These are phyloP conservation scores for Passerculus sandwichensis DNA, from an alignment of 2,797 vertebrate species.

Conservation along the genomic window DNA sequence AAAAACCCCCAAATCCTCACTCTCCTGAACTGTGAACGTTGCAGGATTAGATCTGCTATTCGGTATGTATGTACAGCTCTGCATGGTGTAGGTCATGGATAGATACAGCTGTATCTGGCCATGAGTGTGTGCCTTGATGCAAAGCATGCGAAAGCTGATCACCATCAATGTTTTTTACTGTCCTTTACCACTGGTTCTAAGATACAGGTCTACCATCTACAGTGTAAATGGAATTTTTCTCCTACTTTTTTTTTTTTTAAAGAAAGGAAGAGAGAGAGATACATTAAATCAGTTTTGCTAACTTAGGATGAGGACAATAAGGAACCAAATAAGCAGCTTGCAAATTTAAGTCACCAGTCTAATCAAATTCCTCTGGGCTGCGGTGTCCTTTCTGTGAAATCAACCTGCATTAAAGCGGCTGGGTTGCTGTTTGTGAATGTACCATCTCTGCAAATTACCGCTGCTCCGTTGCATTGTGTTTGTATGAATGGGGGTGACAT, in stretches of 20 bases:
- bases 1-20: background rate
- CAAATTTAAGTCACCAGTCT: slow-evolving; percentile 42
- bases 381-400: slow-evolving; percentile 68
- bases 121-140: background rate
- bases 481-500: slow-evolving; percentile 83
- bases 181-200: background rate
- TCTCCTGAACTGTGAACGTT: background rate
- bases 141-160: background rate
- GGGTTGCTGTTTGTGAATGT: slow-evolving; percentile 76
- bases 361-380: slow-evolving; percentile 66
- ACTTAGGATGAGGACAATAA: background rate
- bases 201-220: background rate
- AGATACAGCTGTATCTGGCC: background rate
- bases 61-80: background rate
- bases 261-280: background rate
- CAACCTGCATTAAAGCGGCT: slow-evolving; percentile 55
- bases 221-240: background rate
- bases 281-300: background rate
- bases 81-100: background rate
- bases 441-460: slow-evolving; percentile 71
- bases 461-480: slow-evolving; percentile 73
- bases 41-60: background rate
- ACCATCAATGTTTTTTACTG: background rate
- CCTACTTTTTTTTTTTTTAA: background rate
- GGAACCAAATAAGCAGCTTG: slow-evolving; percentile 25